Evolutionary conservation across 2,888 invertebrate genomes (phyloP), one percentile per base, ranked within the genome.

Genomic region (Esperia sulphurella): DNA sequence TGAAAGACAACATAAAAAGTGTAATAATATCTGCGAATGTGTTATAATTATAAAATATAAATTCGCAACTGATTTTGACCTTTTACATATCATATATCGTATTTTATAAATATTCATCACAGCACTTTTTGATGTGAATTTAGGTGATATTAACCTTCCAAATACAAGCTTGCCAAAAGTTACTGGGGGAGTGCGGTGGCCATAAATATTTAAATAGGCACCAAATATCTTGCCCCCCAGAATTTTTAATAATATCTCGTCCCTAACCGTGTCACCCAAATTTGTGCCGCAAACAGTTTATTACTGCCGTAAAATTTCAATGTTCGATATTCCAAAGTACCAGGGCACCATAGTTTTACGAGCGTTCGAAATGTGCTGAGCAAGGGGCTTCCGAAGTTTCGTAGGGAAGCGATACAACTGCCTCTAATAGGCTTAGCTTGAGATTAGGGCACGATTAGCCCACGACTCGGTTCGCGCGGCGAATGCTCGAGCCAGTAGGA

Each of bases 331-430:
- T 72, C 71, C 57, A 59, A 73, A 78, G 73, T 79, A 75, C 63
- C 63, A 65, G 54, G 53, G 51, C 50, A 62, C 61, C 73, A 78
- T 82, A 79, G 82, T 83, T 85, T 85, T 86, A 86, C 83, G 84
- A 81, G 76, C 73, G 61, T 65, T 66, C 61, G 59, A 79, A 83
- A 80, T 79, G 79, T 77, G 79, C 81, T 77, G 76, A 75, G 79
- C 69, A 78, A 86, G 80, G 83, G 86, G 87, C 87, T 88, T 89
- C 88, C 72, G 78, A 88, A 89, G 87, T 88, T 88, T 88, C 79
- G 86, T 78, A 79, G 81, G 80, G 87, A 88, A 88, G 86, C 86
- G 72, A 79, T 88, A 86, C 83, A 82, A 89, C 79, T 86, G 87
- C 80, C 75, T 76, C 68, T 88, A 88, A 89, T 87, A 88, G 86